phyloP scores from a whole-genome alignment of 1,140 invertebrate species.

The Colletes gigas region DNA sequence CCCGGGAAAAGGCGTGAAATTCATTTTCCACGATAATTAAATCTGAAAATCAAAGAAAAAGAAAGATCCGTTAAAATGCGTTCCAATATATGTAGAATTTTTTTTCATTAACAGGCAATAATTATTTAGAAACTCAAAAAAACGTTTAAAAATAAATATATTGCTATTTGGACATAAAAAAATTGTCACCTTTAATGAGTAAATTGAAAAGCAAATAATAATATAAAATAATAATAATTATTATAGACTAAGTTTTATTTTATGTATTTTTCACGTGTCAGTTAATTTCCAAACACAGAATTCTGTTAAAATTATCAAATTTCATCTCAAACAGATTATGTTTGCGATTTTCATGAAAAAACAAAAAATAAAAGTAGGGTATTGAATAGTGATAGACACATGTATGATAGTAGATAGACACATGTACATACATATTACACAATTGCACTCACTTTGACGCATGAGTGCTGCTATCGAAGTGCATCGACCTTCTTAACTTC shows the following conservation, averaged over 20 bases:
- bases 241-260: background rate
- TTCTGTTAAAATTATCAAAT: background rate
- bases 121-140: background rate
- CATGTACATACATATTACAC: background rate
- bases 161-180: background rate
- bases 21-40: conserved; percentile 81
- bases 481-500: conserved; percentile 38
- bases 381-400: background rate
- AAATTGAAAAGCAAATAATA: background rate
- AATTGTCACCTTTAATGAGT: background rate
- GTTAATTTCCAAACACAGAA: background rate
- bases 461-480: conserved; percentile 36
- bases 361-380: conserved; percentile 20
- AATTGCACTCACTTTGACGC: conserved; percentile 45
- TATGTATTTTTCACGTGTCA: background rate
- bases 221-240: background rate
- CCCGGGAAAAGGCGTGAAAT: conserved; percentile 86
- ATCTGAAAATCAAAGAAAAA: conserved; percentile 58
- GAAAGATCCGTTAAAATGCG: background rate
- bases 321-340: background rate
- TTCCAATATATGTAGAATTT: background rate
- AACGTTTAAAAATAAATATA: conserved; percentile 1
- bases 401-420: background rate
- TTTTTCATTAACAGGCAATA: background rate
- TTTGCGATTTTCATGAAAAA: background rate